Conservation (phyloP, 2,888 invertebrate species). For the Timema podura region DNA sequence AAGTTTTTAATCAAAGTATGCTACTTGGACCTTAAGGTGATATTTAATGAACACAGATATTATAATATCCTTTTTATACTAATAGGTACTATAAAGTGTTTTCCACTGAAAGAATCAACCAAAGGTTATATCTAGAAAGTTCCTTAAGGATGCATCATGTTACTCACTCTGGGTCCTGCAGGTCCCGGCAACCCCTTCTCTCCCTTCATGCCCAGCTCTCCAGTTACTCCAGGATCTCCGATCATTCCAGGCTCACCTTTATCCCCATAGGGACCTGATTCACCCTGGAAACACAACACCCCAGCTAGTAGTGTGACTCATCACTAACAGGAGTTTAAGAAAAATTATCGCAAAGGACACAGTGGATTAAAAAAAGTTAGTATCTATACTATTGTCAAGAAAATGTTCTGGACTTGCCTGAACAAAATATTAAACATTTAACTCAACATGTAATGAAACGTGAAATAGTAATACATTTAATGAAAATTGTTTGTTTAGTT, state of each 20-base stretch:
- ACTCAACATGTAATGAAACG: neutral
- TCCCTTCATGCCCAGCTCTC: constrained; percentile 66
- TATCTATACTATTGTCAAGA: neutral
- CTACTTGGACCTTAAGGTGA: too few relatives aligned
- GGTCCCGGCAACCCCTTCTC: constrained; percentile 85
- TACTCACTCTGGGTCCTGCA: constrained; percentile 73
- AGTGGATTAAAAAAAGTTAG: too few relatives aligned
- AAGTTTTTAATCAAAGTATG: too few relatives aligned
- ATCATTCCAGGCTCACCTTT: constrained; percentile 67
- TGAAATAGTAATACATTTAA: constrained; percentile 13
- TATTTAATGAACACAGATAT: too few relatives aligned
- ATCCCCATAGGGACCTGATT: constrained; percentile 57
- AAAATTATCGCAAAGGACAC: too few relatives aligned
- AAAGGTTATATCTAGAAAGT: too few relatives aligned
- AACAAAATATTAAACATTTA: too few relatives aligned
- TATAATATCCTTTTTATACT: too few relatives aligned
- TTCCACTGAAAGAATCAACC: too few relatives aligned
- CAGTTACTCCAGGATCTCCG: constrained; percentile 67
- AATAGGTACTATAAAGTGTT: too few relatives aligned
- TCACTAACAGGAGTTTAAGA: neutral
- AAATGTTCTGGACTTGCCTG: neutral
- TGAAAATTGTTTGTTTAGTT: neutral
- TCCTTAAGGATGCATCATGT: too few relatives aligned
- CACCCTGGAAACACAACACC: constrained; percentile 35
- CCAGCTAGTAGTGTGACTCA: neutral